Base-by-base conservation (phyloP, 2,797 vertebrate species). In the Pangasius macronema region DNA sequence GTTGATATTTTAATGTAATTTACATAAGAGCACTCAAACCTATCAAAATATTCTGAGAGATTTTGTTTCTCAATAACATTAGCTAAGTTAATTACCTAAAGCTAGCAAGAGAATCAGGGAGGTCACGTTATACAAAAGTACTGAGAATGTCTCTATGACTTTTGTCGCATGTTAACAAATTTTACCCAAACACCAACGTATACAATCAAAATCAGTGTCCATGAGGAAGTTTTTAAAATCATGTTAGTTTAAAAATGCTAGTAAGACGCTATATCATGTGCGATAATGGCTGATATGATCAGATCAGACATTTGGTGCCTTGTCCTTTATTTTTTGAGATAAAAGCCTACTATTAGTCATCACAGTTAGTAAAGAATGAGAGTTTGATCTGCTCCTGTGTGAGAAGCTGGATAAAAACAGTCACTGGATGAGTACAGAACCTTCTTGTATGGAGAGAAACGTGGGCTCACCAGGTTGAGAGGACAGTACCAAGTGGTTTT, bases 401-500 rank as follows among this genome's bases (percentile, higher is more conserved):
- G 5, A n/a, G 14, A 73, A 27, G n/a, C n/a, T 61, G 22, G 22
- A 61, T 61, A 9, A 61, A 68, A 53, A 20, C 46, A 9, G 73
- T 76, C 46, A 53, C 16, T 11, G n/a, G n/a, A n/a, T 24, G 70
- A 49, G 36, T 49, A 27, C 10, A 75, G 72, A 75, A 49, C 1
- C 3, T 49, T 51, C 27, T 16, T 51, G 72, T 75, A 27, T 16
- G 75, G n/a, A 53, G 46, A 77, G 75, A 53, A 39, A 65, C 14
- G 27, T 36, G 51, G 61, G 22, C 95, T 93, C 92, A 96, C 96
- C 95, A 95, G 91, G 89, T 96, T 94, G 86, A 96, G 92, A 77
- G 95, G 95, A 89, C 95, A 96, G 95, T 96, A 96, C 96, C 96
- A 96, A 86, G 95, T 96, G 1, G 95, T 96, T 94, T 96, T 96